Evolutionary conservation across 2,113 vertebrate species (phyloP).

Genomic region (Sebastes fasciatus): DNA sequence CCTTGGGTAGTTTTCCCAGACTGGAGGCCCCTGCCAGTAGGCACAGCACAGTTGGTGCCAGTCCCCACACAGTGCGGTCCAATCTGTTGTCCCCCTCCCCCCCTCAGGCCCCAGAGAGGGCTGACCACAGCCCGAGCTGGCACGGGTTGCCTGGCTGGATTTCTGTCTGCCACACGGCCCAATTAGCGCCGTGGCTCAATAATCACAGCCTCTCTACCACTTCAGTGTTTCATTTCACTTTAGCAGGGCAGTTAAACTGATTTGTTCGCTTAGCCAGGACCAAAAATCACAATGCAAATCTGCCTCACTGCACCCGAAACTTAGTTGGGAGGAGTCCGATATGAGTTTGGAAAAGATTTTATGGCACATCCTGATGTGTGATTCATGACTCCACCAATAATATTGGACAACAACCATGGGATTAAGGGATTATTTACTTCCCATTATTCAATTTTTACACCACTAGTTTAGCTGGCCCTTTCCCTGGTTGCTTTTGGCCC

Average conservation of each 20-base stretch:
- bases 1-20: slow-evolving; percentile 39
- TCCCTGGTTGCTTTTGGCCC: slow-evolving; percentile 6
- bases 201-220: slow-evolving; percentile 59
- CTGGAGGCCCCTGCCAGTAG: slow-evolving; percentile 38
- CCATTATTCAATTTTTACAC: slow-evolving; percentile 29
- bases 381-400: slow-evolving; percentile 7
- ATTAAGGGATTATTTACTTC: slow-evolving; percentile 34
- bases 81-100: slow-evolving; percentile 32
- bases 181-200: slow-evolving; percentile 72
- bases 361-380: neutral
- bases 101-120: slow-evolving; percentile 26
- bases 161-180: slow-evolving; percentile 29
- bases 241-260: slow-evolving; percentile 55
- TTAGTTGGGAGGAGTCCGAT: neutral
- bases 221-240: slow-evolving; percentile 55
- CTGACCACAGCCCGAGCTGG: slow-evolving; percentile 44
- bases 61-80: slow-evolving; percentile 24
- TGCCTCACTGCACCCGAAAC: neutral
- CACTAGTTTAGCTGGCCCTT: neutral
- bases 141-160: slow-evolving; percentile 27
- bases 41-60: slow-evolving; percentile 28
- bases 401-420: slow-evolving; percentile 6
- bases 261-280: slow-evolving; percentile 43
- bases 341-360: slow-evolving; percentile 30
- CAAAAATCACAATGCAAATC: slow-evolving; percentile 33